Evolutionary conservation across 2,888 invertebrate genomes (phyloP).

Genomic region (Philereme vetulata): DNA sequence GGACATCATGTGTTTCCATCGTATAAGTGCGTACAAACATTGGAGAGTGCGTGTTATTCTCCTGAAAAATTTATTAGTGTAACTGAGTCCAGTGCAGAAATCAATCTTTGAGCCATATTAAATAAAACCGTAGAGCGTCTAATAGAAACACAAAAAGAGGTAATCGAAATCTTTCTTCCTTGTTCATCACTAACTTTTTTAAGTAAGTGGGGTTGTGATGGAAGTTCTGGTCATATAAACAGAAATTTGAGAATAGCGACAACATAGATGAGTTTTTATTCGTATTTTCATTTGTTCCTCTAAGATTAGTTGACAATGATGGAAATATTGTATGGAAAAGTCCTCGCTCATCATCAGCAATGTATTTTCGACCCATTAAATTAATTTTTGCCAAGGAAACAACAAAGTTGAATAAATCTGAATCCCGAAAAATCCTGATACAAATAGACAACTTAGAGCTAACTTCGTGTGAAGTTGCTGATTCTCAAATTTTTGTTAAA

Average conservation of each 20-base stretch:
- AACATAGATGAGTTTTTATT: not conserved
- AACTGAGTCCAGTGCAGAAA: not conserved
- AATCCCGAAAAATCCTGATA: not conserved
- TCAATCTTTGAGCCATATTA: not conserved
- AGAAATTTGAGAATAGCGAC: too few species aligned
- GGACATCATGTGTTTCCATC: too few species aligned
- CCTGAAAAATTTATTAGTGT: not conserved
- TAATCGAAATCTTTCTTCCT: not conserved
- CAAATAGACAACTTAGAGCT: constrained; percentile 3
- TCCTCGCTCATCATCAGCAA: not conserved
- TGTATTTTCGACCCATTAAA: not conserved
- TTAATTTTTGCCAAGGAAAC: constrained; percentile 1
- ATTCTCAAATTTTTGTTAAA: too few species aligned
- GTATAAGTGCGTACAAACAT: too few species aligned
- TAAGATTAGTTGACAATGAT: not conserved
- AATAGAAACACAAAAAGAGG: not conserved
- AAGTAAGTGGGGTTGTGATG: constrained; percentile 7
- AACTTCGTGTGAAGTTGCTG: not conserved
- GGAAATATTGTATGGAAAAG: not conserved
- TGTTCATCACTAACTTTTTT: not conserved
- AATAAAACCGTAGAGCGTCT: not conserved
- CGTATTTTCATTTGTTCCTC: not conserved
- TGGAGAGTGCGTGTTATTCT: too few species aligned
- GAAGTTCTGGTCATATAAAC: not conserved
- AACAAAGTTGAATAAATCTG: not conserved